Percentiles rank a stretch among this genome's conserved stretches.
Conservation (phyloP, 2,888 invertebrate species). For the Atethmia centrago region DNA sequence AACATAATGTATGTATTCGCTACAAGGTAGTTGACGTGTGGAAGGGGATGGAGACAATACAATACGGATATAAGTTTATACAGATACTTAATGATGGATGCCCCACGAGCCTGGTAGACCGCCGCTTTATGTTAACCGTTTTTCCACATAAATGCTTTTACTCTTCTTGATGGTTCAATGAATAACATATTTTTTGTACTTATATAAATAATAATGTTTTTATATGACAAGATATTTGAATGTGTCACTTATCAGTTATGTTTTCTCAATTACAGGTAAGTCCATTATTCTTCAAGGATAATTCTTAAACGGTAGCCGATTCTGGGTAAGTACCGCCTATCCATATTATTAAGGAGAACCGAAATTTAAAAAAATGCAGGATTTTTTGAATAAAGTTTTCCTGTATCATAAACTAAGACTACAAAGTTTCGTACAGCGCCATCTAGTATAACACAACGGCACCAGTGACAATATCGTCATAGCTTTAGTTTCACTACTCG, state of each 20-base stretch:
- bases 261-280: constrained; percentile 71
- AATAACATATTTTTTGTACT: too few relatives aligned
- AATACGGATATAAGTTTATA: neutral
- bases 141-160: too few relatives aligned
- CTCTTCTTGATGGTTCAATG: constrained; percentile 50
- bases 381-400: too few relatives aligned
- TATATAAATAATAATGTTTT: too few relatives aligned
- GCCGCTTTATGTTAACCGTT: too few relatives aligned
- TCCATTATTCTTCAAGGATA: constrained; percentile 5
- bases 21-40: constrained; percentile 25
- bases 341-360: neutral
- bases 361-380: neutral
- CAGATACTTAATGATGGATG: neutral
- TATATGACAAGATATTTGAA: neutral
- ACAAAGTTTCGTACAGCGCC: constrained; percentile 69
- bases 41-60: neutral
- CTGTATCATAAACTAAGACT: neutral
- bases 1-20: constrained; percentile 4
- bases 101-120: neutral
- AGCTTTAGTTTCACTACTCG: constrained; percentile 61
- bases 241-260: constrained; percentile 4
- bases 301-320: neutral
- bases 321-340: constrained; percentile 21
- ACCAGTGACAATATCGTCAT: constrained; percentile 28
- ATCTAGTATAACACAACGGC: constrained; percentile 63